These are phyloP conservation scores for Steinernema khuongi DNA, from an alignment of 1,140 invertebrate species.

Conservation along the genomic window DNA sequence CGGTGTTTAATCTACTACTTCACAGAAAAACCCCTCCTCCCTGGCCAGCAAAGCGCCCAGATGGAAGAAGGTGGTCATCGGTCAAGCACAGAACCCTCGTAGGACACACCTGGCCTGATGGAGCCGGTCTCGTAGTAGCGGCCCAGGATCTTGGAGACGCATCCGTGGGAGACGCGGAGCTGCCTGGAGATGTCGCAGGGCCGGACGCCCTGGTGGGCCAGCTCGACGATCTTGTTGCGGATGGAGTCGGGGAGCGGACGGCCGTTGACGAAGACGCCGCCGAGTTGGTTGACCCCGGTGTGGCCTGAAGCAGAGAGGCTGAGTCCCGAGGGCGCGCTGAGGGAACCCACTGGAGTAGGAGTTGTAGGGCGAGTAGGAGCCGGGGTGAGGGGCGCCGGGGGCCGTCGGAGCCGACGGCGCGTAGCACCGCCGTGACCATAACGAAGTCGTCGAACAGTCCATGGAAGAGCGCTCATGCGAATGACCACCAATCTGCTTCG, in stretches of 20 bases:
- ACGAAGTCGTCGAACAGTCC: conserved; percentile 8
- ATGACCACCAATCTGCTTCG: conserved; percentile 3
- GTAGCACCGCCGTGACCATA: not conserved
- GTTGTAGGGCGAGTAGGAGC: not conserved
- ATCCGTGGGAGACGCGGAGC: conserved; percentile 87
- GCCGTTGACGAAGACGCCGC: conserved; percentile 91
- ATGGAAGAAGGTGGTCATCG: not conserved
- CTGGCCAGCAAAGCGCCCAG: not conserved
- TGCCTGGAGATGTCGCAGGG: conserved; percentile 92
- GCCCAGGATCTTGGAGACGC: conserved; percentile 86
- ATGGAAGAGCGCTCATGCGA: conserved; percentile 11
- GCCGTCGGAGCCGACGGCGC: not conserved
- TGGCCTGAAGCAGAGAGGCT: conserved; percentile 42
- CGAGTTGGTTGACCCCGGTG: conserved; percentile 83
- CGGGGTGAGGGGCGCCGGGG: not conserved
- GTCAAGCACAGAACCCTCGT: not conserved
- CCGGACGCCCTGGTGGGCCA: conserved; percentile 77
- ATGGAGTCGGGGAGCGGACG: conserved; percentile 85
- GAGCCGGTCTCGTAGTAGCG: conserved; percentile 89
- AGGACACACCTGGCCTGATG: conserved; percentile 72
- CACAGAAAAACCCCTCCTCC: too few species aligned
- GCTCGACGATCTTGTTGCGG: conserved; percentile 82
- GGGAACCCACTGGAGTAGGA: not conserved
- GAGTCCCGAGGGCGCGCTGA: not conserved
- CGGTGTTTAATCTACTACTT: too few species aligned